These are phyloP conservation scores for Thymelicus acteon DNA, from an alignment of 2,888 invertebrate genomes.

Conservation along the genomic window DNA sequence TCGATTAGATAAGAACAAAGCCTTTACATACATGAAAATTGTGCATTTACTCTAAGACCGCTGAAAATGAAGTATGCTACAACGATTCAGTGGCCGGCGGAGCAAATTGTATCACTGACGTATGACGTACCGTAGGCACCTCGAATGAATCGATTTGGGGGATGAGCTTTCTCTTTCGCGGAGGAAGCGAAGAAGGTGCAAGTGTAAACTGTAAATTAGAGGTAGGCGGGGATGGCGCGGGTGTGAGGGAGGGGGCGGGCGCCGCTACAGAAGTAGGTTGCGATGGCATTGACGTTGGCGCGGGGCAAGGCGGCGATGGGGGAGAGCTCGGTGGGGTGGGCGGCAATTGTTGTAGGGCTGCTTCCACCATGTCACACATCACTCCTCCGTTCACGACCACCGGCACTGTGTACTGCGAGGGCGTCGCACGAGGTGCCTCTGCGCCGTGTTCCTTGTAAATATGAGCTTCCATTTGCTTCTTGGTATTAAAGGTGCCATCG, in stretches of 20 bases:
- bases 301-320: slow-evolving; percentile 75
- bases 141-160: slow-evolving; percentile 83
- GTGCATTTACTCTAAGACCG: slow-evolving; percentile 38
- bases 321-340: slow-evolving; percentile 85
- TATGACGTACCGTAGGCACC: slow-evolving; percentile 72
- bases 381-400: slow-evolving; percentile 65
- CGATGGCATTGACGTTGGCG: slow-evolving; percentile 65
- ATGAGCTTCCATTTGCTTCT: slow-evolving; percentile 95
- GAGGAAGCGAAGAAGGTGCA: slow-evolving; percentile 86
- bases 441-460: slow-evolving; percentile 86
- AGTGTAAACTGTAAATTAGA: slow-evolving; percentile 61
- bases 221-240: slow-evolving; percentile 74
- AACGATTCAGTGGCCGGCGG: slow-evolving; percentile 85
- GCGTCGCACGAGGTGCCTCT: slow-evolving; percentile 76
- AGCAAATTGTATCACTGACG: slow-evolving; percentile 94
- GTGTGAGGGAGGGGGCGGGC: slow-evolving; percentile 80
- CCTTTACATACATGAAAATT: slow-evolving; percentile 47
- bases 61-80: slow-evolving; percentile 49
- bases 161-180: slow-evolving; percentile 92
- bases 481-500: slow-evolving; percentile 95
- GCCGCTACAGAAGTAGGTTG: slow-evolving; percentile 82
- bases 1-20: slow-evolving; percentile 55
- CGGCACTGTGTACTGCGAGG: slow-evolving; percentile 61
- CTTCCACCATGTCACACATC: slow-evolving; percentile 77
- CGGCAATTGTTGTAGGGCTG: slow-evolving; percentile 79